phyloP scores from a whole-genome alignment of 2,888 invertebrate species.

The Epinotia ramella region DNA sequence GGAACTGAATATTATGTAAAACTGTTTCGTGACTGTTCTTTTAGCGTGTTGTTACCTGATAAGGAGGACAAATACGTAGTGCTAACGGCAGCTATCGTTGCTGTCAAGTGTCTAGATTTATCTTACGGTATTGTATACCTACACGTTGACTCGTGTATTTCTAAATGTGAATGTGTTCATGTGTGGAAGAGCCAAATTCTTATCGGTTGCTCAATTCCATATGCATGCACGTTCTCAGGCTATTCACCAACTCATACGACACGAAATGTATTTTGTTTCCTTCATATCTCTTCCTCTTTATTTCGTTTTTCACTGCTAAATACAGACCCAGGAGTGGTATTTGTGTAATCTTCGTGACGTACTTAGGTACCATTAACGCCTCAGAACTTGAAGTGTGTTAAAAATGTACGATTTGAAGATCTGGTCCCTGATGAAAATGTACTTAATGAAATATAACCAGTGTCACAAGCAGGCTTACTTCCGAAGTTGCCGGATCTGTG shows the following conservation, averaged over 20 bases:
- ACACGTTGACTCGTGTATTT: background rate
- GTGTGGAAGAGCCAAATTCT: background rate
- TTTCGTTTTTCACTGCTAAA: no score
- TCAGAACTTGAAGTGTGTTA: no score
- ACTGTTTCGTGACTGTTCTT: slow-evolving; percentile 18
- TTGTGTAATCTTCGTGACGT: no score
- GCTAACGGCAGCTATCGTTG: background rate
- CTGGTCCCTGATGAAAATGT: no score
- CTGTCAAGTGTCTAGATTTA: slow-evolving; percentile 12
- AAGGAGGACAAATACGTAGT: slow-evolving; percentile 18
- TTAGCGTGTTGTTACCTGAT: slow-evolving; percentile 16
- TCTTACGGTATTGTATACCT: slow-evolving; percentile 1
- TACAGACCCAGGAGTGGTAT: no score
- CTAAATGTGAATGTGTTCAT: background rate
- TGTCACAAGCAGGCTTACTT: no score
- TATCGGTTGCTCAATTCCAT: background rate
- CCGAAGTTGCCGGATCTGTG: no score
- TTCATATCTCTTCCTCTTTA: no score
- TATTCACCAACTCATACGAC: background rate
- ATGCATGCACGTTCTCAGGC: background rate
- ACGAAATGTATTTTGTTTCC: background rate
- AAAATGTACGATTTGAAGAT: no score
- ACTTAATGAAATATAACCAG: no score
- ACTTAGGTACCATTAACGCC: no score
- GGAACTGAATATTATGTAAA: slow-evolving; percentile 7